phyloP scores from a whole-genome alignment of 2,797 vertebrate species.

The Hippocampus kuda region DNA sequence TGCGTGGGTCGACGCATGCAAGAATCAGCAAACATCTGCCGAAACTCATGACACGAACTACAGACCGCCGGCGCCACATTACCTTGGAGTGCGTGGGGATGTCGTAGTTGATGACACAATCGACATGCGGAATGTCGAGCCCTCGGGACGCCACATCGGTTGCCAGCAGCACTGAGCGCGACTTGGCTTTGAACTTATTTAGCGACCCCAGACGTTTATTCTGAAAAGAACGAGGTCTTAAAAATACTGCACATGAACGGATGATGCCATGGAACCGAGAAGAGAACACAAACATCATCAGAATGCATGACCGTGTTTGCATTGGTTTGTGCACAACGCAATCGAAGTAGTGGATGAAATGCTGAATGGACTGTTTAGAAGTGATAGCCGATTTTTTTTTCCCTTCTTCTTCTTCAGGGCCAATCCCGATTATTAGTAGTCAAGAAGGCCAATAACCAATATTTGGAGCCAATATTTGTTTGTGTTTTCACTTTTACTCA shows the following conservation, averaged over 20 bases:
- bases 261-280: not conserved
- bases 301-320: no score
- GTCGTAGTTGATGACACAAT: slow-evolving; percentile 97
- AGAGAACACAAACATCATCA: no score
- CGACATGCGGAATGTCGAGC: slow-evolving; percentile 92
- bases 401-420: no score
- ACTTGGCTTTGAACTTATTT: slow-evolving; percentile 97
- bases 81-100: slow-evolving; percentile 99
- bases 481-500: no score
- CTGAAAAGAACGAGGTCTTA: slow-evolving; percentile 46
- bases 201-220: slow-evolving; percentile 88
- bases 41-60: not conserved
- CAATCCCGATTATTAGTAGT: no score
- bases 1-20: slow-evolving; percentile 32
- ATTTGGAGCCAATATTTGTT: no score
- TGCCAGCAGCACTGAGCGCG: slow-evolving; percentile 87
- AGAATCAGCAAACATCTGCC: not conserved
- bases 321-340: no score
- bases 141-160: slow-evolving; percentile 96
- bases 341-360: no score
- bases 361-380: no score
- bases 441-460: no score
- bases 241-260: not conserved
- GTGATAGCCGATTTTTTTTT: no score
- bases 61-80: not conserved